Conservation (phyloP, 1,140 invertebrate genomes). For the Bradynema listronoti region DNA sequence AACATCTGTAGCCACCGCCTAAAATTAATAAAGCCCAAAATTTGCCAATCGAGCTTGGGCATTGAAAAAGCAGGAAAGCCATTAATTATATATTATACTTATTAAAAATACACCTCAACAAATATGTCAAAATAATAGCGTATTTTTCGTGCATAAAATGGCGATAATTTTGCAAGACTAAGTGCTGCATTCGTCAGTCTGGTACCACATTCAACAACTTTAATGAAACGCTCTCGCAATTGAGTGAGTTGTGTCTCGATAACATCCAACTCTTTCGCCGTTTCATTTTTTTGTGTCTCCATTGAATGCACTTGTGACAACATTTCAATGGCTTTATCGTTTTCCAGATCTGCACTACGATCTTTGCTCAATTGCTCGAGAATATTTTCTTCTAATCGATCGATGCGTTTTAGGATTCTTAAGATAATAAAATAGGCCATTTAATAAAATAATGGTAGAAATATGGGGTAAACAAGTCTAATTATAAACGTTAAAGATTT, state of each 20-base stretch:
- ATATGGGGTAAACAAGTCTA: too few species aligned
- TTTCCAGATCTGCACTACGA: constrained; percentile 26
- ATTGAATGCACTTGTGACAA: constrained; percentile 17
- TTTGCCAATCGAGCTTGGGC: not conserved
- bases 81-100: constrained; percentile 2
- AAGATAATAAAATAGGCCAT: too few species aligned
- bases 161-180: constrained; percentile 26
- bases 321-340: constrained; percentile 36
- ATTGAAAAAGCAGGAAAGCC: too few species aligned
- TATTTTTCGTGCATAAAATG: constrained; percentile 28
- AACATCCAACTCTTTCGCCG: constrained; percentile 10
- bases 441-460: too few species aligned
- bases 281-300: not conserved
- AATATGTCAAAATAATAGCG: constrained; percentile 33
- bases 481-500: too few species aligned
- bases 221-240: constrained; percentile 16
- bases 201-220: constrained; percentile 23
- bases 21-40: not conserved
- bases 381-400: constrained; percentile 29
- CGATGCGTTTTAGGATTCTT: constrained; percentile 30
- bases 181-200: constrained; percentile 27
- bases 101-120: constrained; percentile 17
- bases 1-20: constrained; percentile 27
- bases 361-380: constrained; percentile 27
- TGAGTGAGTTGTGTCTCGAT: constrained; percentile 20